Base-by-base conservation (phyloP, 2,797 vertebrate species). In the Pteropus rufus region DNA sequence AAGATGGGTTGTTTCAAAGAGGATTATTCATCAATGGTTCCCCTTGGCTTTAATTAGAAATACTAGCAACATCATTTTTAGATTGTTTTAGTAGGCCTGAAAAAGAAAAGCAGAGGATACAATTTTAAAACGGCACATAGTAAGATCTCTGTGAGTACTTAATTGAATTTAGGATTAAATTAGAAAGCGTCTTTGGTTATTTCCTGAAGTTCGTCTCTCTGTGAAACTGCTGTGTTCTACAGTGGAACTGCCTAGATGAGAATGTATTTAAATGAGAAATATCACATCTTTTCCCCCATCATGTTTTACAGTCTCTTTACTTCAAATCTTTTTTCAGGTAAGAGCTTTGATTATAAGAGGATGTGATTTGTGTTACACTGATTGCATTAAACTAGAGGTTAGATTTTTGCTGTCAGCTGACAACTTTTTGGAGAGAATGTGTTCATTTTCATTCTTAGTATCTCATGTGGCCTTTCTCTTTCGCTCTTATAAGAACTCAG, bases 41-140 rank as follows among this genome's bases (percentile, higher is more conserved):
- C 36, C 81, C 98, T 95, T 91, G 21, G n/a, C 41, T 95, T 97
- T 91, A 92, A 95, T 98, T 97, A 85, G 60, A 93, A 93, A 88
- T 88, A 60, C n/a, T 46, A 76, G 8, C 4, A n/a, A 14, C 9
- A 2, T 54, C 60, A 36, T 5, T 67, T 97, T 90, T 41, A 62
- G 75, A 65, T 82, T 67, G 41, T 85, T 52, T 31, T 21, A 31
- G 46, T 56, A 52, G 34, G 18, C 3, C 23, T 91, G 41, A 72
- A 54, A 36, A 85, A 79, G 58, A 72, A 72, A 64, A 24, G 8
- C 19, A 83, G 4, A 62, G 19, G 41, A 19, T 60, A 29, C 4
- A 58, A 31, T 87, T 93, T 91, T n/a, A 58, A 95, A 81, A 56
- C 65, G 39, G 16, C 8, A 62, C 6, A 7, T 60, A 23, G 69